Base-by-base conservation (phyloP, 2,797 vertebrate genomes). In the Menidia menidia region DNA sequence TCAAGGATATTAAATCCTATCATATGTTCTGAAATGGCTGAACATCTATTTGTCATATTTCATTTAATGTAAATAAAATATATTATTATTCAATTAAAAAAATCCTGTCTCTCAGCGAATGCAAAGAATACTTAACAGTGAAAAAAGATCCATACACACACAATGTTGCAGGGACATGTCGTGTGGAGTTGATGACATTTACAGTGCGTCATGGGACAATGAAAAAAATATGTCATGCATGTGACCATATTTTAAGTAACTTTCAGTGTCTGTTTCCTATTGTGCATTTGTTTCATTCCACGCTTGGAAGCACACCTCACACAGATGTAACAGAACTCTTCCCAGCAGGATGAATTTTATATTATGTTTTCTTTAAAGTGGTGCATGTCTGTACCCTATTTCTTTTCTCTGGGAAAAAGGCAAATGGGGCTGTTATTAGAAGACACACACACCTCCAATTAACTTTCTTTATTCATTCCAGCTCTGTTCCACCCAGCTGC, bases 341-440 rank as follows among this genome's bases (percentile, higher is more conserved):
- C 80, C 54, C 87, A 73, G 75, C 56, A 30, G 80, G 81, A 35
- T 25, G 45, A 51, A 51, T 71, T 78, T 83, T 75, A 68, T 67
- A 71, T 73, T 48, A 60, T 60, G 72, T 71, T 73, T 78, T 48
- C 67, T 77, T 81, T 82, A 80, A 84, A 71, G 76, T 39, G 50
- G 82, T 73, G 75, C 81, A 70, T 76, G 70, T 65, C 68, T 80
- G 52, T 58, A 16, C 42, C 62, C 43, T 39, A 48, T 48, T 80
- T 74, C 69, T 58, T 11, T 67, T 64, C 25, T 67, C 56, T 33
- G 33, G 67, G 55, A 16, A 60, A 71, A 45, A 64, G 6, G 13
- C 25, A 50, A 58, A 63, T 64, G 54, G 61, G 68, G 57, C 41
- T 64, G 42, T 62, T 71, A 57, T 74, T 68, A 64, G 30, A 78